phyloP scores from a whole-genome alignment of 2,113 vertebrate genomes.

The Corythaeola cristata region DNA sequence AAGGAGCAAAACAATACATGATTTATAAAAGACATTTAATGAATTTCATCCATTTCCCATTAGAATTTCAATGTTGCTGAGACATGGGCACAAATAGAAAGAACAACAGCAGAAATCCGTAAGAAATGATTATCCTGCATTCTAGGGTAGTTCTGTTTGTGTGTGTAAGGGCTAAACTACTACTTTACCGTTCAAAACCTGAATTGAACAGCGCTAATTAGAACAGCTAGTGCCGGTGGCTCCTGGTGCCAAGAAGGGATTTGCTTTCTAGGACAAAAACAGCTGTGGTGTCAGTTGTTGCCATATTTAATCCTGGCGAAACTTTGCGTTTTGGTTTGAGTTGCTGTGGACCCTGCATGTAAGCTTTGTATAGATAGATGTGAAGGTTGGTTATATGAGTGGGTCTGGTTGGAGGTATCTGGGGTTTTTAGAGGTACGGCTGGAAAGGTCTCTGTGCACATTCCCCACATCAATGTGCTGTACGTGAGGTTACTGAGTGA shows the following conservation, averaged over 20 bases:
- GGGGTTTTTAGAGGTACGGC: background rate
- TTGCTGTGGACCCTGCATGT: background rate
- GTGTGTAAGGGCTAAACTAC: background rate
- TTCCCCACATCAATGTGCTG: background rate
- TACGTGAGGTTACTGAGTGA: background rate
- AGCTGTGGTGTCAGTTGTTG: background rate
- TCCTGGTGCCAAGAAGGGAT: background rate
- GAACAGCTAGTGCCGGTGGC: background rate
- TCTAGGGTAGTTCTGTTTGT: background rate
- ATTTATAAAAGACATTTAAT: slow-evolving; percentile 34
- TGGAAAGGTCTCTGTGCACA: background rate
- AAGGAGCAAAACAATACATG: slow-evolving; percentile 20
- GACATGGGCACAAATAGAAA: background rate
- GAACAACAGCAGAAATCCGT: background rate
- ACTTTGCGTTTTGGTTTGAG: background rate
- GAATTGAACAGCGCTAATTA: background rate
- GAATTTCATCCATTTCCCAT: slow-evolving; percentile 6
- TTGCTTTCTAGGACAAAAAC: background rate
- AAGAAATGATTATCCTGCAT: background rate
- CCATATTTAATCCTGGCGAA: background rate
- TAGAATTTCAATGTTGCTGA: background rate
- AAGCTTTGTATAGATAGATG: accelerated
- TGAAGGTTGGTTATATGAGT: accelerated
- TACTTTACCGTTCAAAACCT: background rate
- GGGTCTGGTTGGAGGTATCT: background rate